Evolutionary conservation across 1,140 invertebrate genomes (phyloP), one percentile per base, ranked within the genome.

Genomic region (Panagrolaimus sp.): DNA sequence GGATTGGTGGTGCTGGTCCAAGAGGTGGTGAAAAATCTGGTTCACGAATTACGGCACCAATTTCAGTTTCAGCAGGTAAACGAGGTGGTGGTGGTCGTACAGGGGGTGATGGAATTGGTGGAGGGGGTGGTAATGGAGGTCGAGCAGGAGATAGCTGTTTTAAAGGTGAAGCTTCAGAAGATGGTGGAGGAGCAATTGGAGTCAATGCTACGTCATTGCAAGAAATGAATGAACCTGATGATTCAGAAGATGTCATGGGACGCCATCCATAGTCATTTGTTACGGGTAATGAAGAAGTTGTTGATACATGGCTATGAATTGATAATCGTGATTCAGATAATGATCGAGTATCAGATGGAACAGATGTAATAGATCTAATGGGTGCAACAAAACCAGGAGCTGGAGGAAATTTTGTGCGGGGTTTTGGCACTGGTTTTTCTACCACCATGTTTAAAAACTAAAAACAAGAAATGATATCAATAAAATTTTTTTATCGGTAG

Each of bases 1-100:
- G 67, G n/a, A 46, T 43, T 14, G 67, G 67, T 31, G 67, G 53
- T 27, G 67, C 65, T 5, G 47, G 47, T 9, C 43, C 25, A 3
- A 70, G 13, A 8, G 67, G 67, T 42, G 23, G 61, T 23, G 63
- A 9, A 20, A 68, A 48, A 9, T 43, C 63, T 11, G 57, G 63
- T n/a, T n/a, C n/a, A n/a, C n/a, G n/a, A 5, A 46, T 16, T 23
- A 46, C 14, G 9, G n/a, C 9, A 38, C 11, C 20, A 14, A 13
- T 20, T 46, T 11, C 20, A 14, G 20, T 20, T 46, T 11, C 20
- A 14, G 38, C 20, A 5, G 44, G 23, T 43, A 31, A 23, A 11
- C 27, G 63, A 64, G 63, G 63, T 4, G 31, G 31, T 43, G 63
- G 43, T n/a, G n/a, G n/a, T n/a, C n/a, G n/a, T n/a, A n/a, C n/a